Conservation (phyloP, 2,888 invertebrate species). For the Callosobruchus maculatus region DNA sequence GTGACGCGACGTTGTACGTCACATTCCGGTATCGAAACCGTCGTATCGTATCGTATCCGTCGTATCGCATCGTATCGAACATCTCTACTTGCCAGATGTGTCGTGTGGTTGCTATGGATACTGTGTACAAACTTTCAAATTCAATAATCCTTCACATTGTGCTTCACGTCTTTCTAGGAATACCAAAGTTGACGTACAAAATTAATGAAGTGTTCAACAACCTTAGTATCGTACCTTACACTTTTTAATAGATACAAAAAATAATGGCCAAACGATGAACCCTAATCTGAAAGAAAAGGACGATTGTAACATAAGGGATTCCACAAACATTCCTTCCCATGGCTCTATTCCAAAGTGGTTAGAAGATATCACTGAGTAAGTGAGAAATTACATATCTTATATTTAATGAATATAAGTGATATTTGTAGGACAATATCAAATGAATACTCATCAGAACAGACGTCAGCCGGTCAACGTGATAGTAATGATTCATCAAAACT, state of each 20-base stretch:
- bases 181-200: background rate
- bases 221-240: background rate
- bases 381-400: slow-evolving; percentile 4
- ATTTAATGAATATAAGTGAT: background rate
- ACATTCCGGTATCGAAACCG: too few relatives aligned
- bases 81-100: background rate
- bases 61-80: too few relatives aligned
- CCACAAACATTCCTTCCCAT: slow-evolving; percentile 22
- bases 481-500: background rate
- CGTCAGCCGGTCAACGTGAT: background rate
- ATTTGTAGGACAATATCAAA: slow-evolving; percentile 19
- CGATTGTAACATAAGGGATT: slow-evolving; percentile 18
- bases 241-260: background rate
- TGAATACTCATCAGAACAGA: slow-evolving; percentile 7
- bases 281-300: slow-evolving; percentile 16
- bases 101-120: background rate
- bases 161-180: too few relatives aligned
- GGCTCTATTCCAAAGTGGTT: slow-evolving; percentile 44
- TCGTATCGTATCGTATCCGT: too few relatives aligned
- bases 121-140: background rate
- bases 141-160: background rate
- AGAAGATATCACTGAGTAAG: slow-evolving; percentile 45
- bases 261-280: slow-evolving; percentile 9
- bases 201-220: background rate
- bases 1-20: too few relatives aligned